phyloP scores from a whole-genome alignment of 2,113 vertebrate genomes.

The Syrmaticus mikado region DNA sequence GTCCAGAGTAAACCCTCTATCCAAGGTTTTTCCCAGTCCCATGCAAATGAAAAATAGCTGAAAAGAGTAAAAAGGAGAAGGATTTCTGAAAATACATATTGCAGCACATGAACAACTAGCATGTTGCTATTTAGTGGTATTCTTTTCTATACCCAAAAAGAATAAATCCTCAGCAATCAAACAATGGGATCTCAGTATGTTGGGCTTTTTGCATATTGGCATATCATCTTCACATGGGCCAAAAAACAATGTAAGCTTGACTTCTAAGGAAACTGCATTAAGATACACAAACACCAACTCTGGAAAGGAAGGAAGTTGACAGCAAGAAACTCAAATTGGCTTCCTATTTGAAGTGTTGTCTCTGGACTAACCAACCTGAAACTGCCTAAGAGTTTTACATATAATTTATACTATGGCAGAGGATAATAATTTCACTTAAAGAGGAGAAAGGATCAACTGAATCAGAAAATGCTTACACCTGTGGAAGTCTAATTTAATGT shows the following conservation, averaged over 20 bases:
- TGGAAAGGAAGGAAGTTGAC: background rate
- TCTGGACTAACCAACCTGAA: slow-evolving; percentile 69
- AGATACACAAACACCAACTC: background rate
- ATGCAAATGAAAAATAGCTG: background rate
- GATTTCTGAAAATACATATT: background rate
- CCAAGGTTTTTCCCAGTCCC: background rate
- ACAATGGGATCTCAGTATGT: background rate
- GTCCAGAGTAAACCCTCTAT: background rate
- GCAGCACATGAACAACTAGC: accelerated
- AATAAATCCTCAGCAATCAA: background rate
- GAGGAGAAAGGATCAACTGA: slow-evolving; percentile 32
- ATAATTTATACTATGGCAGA: slow-evolving; percentile 45
- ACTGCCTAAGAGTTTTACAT: slow-evolving; percentile 60
- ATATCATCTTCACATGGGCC: background rate
- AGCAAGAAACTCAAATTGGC: background rate
- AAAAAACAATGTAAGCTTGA: background rate
- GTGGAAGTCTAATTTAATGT: slow-evolving; percentile 17
- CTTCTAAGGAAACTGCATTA: background rate
- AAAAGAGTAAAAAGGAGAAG: background rate
- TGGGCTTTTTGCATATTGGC: background rate
- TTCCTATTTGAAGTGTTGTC: slow-evolving; percentile 1
- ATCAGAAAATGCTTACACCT: slow-evolving; percentile 41
- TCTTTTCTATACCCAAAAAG: background rate
- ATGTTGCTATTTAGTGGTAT: background rate
- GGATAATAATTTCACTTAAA: slow-evolving; percentile 65